Base-by-base conservation (phyloP, 2,113 vertebrate species). In the Podiceps cristatus region DNA sequence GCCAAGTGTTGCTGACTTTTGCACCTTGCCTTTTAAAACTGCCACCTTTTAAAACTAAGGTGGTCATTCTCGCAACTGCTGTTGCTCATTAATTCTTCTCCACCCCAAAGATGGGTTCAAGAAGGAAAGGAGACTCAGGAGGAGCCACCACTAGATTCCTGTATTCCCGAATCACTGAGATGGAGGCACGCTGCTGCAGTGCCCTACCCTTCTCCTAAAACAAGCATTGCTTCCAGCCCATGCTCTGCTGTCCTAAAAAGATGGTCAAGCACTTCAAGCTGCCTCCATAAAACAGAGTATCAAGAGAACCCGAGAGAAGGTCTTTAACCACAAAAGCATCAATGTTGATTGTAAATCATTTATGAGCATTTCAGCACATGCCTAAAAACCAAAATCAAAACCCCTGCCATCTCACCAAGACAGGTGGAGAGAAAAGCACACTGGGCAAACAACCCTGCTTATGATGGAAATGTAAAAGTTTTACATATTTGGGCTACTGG, bases 121-220 rank as follows among this genome's bases (percentile, higher is more conserved):
- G 63, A 49, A 74, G 40, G 11, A 60, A 59, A 52, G 16, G 14
- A 37, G 24, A 59, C 18, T 56, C 6, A 3, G 28, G 1, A 52
- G 35, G 24, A 40, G 24, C 18, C 0, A 0, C 13, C 35, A 58
- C 29, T 50, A 72, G 35, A 52, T 18, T 80, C 23, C 49, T 29
- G 9, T 1, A 0, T 20, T 9, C 18, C 24, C 1, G 1, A 60
- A 20, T 18, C 35, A 31, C 35, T 1, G 1, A 44, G 55, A 59
- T 1, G 2, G 37, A 78, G 31, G 23, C 37, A 68, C 0, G 0
- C 10, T 9, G 19, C 68, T 80, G 45, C 0, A 0, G 69, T 8
- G 52, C 45, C n/a, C 59, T 50, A 67, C 33, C 33, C 16, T 66
- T 53, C 67, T 59, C 16, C 53, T 18, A n/a, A 50, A 73, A 53